Evolutionary conservation across 2,797 vertebrate genomes (phyloP), one percentile per base, ranked within the genome.

Genomic region (Lindbergichthys nudifrons): DNA sequence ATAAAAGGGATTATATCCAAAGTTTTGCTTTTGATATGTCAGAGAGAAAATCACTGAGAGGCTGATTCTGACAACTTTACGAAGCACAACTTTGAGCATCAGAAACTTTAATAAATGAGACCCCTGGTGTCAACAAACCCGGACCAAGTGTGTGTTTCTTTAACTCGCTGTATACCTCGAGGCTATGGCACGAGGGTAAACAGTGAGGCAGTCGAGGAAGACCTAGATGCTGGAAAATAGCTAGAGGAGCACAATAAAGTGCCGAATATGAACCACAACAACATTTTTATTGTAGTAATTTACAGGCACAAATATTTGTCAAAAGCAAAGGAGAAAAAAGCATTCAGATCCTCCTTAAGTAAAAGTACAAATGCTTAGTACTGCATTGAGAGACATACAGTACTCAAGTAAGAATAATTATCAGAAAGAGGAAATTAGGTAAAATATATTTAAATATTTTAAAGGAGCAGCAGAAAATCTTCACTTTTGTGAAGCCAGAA

Each of bases 21-120:
- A 54, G 69, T 81, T 85, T 70, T 76, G 43, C 36, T 70, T 83
- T 76, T 75, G 53, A 69, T 70, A 65, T 76, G 57, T 76, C 63
- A 77, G 65, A 70, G 21, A 18, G 50, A 63, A n/a, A 59, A 53
- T 62, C 23, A 39, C 36, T 2, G 10, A 70, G 21, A 62, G 45
- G 61, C 45, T 16, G 21, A 76, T 60, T 74, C 70, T 79, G 69
- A 78, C 66, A 60, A 78, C 68, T 65, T 84, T 45, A 58, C 60
- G 75, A 83, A 89, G 73, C 75, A 80, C 70, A 80, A 84, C 77
- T 84, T 42, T 54, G 26, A 82, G 52, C 52, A 54, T 73, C 61
- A 47, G 51, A 87, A 77, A 88, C 76, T 75, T 81, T 57, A 86
- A 86, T 86, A 86, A 89, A 89, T 59, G 63, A 83, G 79, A 86